Base-by-base conservation (phyloP, 2,113 vertebrate genomes). In the Opisthocomus hoazin region DNA sequence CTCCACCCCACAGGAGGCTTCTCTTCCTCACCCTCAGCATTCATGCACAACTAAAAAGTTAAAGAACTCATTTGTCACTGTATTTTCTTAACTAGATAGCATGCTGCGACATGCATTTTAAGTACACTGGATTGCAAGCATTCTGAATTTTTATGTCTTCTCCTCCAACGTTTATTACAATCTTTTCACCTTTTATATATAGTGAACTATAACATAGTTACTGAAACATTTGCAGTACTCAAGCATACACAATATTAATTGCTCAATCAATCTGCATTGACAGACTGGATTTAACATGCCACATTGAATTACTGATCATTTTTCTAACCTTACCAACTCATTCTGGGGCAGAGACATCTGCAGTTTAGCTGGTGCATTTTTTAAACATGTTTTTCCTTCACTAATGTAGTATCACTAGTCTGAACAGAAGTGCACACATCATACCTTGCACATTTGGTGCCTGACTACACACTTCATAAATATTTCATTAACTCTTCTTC, bases 231-330 rank as follows among this genome's bases (percentile, higher is more conserved):
- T 66, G 56, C 43, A 66, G 19, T 68, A 77, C 36, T 87, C 61
- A 81, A 78, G 58, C 74, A 91, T 36, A 70, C 6, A 60, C 39
- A 58, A 32, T 50, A 87, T 87, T 91, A 97, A 95, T 82, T 91
- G 68, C 53, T 83, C 66, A 48, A 80, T 73, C 87, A 95, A 58
- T 70, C 88, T 94, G 68, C 46, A 86, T 4, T 78, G 86, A 92
- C 83, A 95, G 64, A 68, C 6, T 63, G 88, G 53, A 92, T 92
- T 96, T 95, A 95, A 94, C 68, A 88, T 15, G 87, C 46, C 93
- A 88, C 24, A 48, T 4, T 61, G 76, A 82, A 88, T 95, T 93
- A 95, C 68, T 60, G 43, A 88, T 93, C 4, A 27, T 88, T 88
- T 86, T 93, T 63, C 82, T 75, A 93, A 90, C 36, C 50, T 88